Evolutionary conservation across 2,113 vertebrate species (phyloP).

Genomic region (Butorides virescens): DNA sequence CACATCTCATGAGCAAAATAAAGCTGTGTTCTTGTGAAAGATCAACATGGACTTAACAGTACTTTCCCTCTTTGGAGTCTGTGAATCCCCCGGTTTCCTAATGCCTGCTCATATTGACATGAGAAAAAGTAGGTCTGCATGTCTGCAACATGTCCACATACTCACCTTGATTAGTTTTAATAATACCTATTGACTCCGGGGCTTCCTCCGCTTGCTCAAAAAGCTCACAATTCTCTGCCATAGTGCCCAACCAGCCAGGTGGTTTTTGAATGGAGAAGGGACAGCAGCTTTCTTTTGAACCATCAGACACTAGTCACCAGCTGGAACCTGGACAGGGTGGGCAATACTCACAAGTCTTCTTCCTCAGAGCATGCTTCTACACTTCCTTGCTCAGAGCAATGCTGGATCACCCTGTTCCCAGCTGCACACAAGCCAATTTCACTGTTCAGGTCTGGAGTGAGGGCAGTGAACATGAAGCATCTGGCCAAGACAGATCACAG

Average conservation of each 20-base stretch:
- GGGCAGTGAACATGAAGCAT: rapidly evolving
- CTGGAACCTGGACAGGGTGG: neutral
- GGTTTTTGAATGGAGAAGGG: neutral
- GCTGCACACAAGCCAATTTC: neutral
- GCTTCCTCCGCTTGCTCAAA: neutral
- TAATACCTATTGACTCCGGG: neutral
- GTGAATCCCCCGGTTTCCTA: neutral
- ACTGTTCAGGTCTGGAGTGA: neutral
- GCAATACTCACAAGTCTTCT: neutral
- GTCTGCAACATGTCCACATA: neutral
- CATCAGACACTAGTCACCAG: neutral
- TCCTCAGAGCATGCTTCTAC: neutral
- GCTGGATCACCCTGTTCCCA: neutral
- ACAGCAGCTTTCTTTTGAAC: neutral
- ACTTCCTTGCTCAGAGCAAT: neutral
- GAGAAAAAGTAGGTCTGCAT: neutral
- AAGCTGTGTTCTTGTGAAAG: neutral
- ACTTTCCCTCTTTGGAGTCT: neutral
- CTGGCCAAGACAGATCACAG: neutral
- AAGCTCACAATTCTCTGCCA: neutral
- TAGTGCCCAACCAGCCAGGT: neutral
- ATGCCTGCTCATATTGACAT: neutral
- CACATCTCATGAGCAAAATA: neutral
- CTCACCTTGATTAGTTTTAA: neutral
- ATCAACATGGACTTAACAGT: neutral